These are phyloP conservation scores for Habroteleia sp. DNA, from an alignment of 2,888 invertebrate genomes.

Conservation along the genomic window DNA sequence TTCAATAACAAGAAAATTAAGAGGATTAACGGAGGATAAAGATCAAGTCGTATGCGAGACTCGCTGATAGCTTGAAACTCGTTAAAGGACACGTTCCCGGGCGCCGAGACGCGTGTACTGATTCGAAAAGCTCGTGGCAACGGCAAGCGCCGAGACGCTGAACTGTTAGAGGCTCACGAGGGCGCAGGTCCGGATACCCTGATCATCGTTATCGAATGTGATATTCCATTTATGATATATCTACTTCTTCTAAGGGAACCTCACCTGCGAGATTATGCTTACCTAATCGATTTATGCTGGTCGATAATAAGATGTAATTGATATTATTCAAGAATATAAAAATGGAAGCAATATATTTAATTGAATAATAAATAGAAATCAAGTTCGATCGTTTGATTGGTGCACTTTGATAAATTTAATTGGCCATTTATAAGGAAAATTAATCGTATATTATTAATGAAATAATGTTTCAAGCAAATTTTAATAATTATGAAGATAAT, in stretches of 20 bases:
- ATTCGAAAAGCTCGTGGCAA: constrained; percentile 59
- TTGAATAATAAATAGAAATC: too few species aligned
- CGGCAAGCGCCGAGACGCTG: constrained; percentile 48
- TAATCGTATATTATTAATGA: too few species aligned
- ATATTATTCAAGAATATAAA: too few species aligned
- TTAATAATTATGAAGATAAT: too few species aligned
- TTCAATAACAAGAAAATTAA: constrained; percentile 17
- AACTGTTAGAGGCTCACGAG: constrained; percentile 14
- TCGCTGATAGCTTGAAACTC: constrained; percentile 5
- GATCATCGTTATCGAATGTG: constrained; percentile 55
- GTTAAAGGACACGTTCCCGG: constrained; percentile 75
- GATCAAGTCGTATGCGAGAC: constrained; percentile 2
- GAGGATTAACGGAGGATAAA: neutral
- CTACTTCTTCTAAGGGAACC: constrained; percentile 25
- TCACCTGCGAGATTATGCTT: constrained; percentile 29
- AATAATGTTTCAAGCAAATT: too few species aligned
- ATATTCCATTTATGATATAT: constrained; percentile 61
- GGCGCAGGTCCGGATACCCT: constrained; percentile 59
- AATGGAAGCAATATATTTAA: too few species aligned
- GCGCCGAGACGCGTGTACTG: constrained; percentile 76
- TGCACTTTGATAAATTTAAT: too few species aligned
- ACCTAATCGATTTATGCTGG: constrained; percentile 21
- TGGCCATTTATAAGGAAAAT: too few species aligned
- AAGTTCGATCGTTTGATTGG: too few species aligned
- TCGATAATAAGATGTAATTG: too few species aligned